phyloP scores from a whole-genome alignment of 2,113 vertebrate genomes.

The Nycticebus coucang region DNA sequence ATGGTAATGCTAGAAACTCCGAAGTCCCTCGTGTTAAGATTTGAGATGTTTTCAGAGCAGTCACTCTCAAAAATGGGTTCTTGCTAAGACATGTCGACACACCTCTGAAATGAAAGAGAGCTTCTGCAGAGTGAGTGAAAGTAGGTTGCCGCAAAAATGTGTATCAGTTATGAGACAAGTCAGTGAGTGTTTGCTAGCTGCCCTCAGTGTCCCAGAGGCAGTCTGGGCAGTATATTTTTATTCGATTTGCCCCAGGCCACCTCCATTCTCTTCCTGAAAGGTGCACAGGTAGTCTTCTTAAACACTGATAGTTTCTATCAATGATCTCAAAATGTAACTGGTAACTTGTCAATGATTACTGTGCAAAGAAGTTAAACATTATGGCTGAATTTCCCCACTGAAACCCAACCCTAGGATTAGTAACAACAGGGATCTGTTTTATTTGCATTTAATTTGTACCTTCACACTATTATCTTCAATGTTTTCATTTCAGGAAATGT shows the following conservation, averaged over 20 bases:
- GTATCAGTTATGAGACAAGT: conserved; percentile 46
- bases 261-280: conserved; percentile 60
- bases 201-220: not conserved
- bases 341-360: conserved; percentile 79
- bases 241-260: conserved; percentile 64
- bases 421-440: conserved; percentile 87
- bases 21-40: not conserved
- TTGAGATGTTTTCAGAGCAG: conserved; percentile 37
- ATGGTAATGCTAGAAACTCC: not conserved
- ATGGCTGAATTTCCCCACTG: conserved; percentile 83
- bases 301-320: conserved; percentile 71
- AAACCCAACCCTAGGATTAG: conserved; percentile 85
- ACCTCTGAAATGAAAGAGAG: conserved; percentile 42
- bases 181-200: conserved; percentile 38
- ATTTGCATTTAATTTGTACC: conserved; percentile 91
- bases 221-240: not conserved
- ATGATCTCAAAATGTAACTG: conserved; percentile 80
- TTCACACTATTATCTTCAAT: conserved; percentile 86
- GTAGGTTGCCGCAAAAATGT: conserved; percentile 37
- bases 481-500: conserved; percentile 88
- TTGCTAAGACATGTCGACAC: conserved; percentile 49
- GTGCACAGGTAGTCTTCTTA: conserved; percentile 57
- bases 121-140: conserved; percentile 13
- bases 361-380: conserved; percentile 82
- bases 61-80: not conserved